phyloP scores from a whole-genome alignment of 2,888 invertebrate genomes.

The Nineta flava region DNA sequence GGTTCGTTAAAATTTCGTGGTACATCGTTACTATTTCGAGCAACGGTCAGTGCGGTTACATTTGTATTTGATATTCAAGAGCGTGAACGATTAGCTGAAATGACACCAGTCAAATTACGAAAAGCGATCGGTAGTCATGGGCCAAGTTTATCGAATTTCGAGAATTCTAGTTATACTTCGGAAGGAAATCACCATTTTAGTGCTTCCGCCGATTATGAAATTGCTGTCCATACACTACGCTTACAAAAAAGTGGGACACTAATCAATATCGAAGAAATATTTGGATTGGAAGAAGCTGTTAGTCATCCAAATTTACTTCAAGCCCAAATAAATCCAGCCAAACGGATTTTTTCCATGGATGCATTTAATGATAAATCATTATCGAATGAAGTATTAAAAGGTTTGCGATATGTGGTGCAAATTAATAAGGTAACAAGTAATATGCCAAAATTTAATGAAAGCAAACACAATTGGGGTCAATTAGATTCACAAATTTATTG shows the following conservation, averaged over 20 bases:
- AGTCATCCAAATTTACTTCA: constrained; percentile 4
- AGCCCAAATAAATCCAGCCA: constrained; percentile 14
- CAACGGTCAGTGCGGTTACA: constrained; percentile 28
- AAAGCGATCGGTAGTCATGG: background rate
- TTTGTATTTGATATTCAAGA: constrained; percentile 8
- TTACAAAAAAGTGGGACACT: constrained; percentile 36
- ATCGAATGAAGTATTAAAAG: constrained; percentile 39
- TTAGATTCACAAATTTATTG: constrained; percentile 25
- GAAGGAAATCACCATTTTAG: background rate
- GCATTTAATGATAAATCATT: constrained; percentile 35
- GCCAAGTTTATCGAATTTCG: too few relatives aligned
- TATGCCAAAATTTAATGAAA: constrained; percentile 9
- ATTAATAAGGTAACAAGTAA: constrained; percentile 14
- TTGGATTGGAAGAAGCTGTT: background rate
- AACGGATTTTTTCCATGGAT: constrained; percentile 30
- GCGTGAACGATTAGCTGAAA: constrained; percentile 7
- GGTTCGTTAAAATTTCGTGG: constrained; percentile 49
- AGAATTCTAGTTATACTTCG: too few relatives aligned
- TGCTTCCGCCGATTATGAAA: constrained; percentile 25
- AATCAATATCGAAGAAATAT: constrained; percentile 33
- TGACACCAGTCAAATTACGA: background rate
- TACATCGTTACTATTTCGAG: constrained; percentile 47
- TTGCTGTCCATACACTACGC: constrained; percentile 39
- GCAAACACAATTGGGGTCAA: constrained; percentile 19
- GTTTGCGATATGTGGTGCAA: constrained; percentile 32